phyloP scores from a whole-genome alignment of 2,888 invertebrate species.

The Allygus modestus region DNA sequence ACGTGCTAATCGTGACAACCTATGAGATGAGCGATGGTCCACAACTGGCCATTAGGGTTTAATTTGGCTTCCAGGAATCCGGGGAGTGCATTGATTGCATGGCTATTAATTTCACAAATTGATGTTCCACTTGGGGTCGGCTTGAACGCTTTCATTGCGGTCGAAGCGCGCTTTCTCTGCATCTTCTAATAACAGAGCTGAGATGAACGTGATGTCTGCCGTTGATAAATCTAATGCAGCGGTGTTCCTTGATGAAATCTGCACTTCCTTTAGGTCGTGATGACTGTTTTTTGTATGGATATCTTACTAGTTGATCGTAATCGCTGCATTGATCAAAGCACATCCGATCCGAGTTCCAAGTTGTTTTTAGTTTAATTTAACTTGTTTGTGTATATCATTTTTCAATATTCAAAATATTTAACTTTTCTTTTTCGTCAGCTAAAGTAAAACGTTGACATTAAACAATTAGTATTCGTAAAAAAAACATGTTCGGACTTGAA shows the following conservation, averaged over 20 bases:
- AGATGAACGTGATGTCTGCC: not conserved
- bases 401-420: no score
- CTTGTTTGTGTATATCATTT: no score
- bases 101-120: slow-evolving; percentile 43
- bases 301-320: no score
- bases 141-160: slow-evolving; percentile 34
- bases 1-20: not conserved
- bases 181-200: not conserved
- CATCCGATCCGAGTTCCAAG: no score
- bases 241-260: not conserved
- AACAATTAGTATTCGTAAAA: no score
- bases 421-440: no score
- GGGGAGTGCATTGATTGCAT: slow-evolving; percentile 9
- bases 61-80: slow-evolving; percentile 19
- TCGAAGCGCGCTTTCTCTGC: slow-evolving; percentile 15
- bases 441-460: no score
- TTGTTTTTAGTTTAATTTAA: no score
- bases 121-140: slow-evolving; percentile 29
- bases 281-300: no score
- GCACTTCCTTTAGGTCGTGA: not conserved
- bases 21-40: not conserved
- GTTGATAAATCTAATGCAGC: slow-evolving; percentile 8
- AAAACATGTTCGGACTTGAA: no score
- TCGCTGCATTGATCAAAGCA: no score
- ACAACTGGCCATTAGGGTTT: slow-evolving; percentile 20